A percentile compares a stretch with the other conserved stretches of the same genome.
Evolutionary conservation across 2,797 vertebrate species (phyloP).

Genomic region (Platalea minor): DNA sequence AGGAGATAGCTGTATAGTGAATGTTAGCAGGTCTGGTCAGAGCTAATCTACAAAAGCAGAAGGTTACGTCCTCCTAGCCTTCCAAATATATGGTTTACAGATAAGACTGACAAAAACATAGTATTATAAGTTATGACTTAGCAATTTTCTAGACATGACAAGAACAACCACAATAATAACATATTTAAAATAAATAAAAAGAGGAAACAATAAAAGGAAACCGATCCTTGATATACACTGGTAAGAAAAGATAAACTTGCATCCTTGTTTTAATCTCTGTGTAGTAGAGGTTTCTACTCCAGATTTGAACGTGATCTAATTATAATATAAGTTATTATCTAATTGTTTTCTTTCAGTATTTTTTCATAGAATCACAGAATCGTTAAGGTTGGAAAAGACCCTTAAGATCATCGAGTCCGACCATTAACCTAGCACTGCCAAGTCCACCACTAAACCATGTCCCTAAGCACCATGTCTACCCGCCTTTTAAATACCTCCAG

Average conservation of each 20-base stretch:
- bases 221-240: neutral
- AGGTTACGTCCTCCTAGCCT: neutral
- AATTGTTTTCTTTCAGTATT: neutral
- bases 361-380: no score
- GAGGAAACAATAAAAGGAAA: neutral
- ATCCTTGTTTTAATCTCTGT: neutral
- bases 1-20: neutral
- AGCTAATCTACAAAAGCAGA: neutral
- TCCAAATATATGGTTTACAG: neutral
- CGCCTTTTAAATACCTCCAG: no score
- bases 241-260: neutral
- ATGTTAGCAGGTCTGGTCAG: neutral
- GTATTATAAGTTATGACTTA: neutral
- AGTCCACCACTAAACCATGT: no score
- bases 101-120: neutral
- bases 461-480: no score
- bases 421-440: no score
- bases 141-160: neutral
- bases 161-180: neutral
- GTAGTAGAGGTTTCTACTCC: neutral
- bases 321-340: neutral
- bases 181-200: neutral
- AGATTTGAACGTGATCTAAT: neutral
- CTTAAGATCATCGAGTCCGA: no score
- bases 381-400: no score